Conservation (phyloP, 1,140 invertebrate species). For the Goniozus legneri region DNA sequence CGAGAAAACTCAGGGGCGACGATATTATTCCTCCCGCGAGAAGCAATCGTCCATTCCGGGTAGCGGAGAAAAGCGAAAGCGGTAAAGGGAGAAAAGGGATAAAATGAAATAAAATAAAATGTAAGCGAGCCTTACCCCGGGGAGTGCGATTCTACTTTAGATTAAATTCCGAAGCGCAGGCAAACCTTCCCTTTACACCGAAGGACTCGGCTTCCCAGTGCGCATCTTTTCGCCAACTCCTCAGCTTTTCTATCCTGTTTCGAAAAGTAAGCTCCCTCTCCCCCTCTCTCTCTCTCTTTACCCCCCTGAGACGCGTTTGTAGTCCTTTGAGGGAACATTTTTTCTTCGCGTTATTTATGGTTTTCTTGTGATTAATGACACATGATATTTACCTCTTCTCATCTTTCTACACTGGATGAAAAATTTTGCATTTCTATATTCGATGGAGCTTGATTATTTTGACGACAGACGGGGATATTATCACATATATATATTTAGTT, state of each 20-base stretch:
- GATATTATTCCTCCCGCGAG: slow-evolving; percentile 16
- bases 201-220: not conserved
- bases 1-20: too few species aligned
- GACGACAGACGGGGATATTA: too few species aligned
- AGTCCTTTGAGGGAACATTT: too few species aligned
- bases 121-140: slow-evolving; percentile 27
- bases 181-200: slow-evolving; percentile 11
- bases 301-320: not conserved
- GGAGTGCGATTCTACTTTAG: slow-evolving; percentile 39
- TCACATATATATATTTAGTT: too few species aligned
- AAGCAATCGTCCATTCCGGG: too few species aligned
- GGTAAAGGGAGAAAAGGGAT: slow-evolving; percentile 28
- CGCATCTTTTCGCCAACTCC: not conserved
- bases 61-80: too few species aligned
- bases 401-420: too few species aligned
- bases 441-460: too few species aligned
- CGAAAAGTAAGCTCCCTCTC: slow-evolving; percentile 17
- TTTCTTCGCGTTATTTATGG: too few species aligned
- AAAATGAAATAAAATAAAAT: slow-evolving; percentile 32
- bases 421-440: too few species aligned
- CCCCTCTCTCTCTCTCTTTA: not conserved
- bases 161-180: slow-evolving; percentile 38
- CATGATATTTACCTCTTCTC: too few species aligned
- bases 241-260: slow-evolving; percentile 19
- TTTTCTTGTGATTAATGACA: too few species aligned